Evolutionary conservation across 2,113 vertebrate genomes (phyloP).

Genomic region (Gadus chalcogrammus): DNA sequence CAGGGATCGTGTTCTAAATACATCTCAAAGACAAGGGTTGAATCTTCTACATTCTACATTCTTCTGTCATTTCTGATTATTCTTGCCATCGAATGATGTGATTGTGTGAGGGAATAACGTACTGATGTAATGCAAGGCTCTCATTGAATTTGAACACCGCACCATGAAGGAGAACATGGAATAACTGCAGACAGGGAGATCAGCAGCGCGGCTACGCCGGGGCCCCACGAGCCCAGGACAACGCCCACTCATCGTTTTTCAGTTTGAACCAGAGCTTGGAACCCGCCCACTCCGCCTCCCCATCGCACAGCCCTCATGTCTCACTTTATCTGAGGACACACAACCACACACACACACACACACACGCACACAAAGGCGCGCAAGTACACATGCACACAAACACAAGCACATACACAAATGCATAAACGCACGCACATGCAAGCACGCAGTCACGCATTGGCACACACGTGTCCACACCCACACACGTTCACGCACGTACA

Average conservation of each 20-base stretch:
- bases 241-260: constrained; percentile 40
- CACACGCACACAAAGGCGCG: constrained; percentile 23
- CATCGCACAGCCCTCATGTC: constrained; percentile 23
- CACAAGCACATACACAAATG: neutral
- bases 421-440: constrained; percentile 6
- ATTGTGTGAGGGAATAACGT: no score
- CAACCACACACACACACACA: constrained; percentile 23
- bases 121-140: no score
- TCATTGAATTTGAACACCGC: no score
- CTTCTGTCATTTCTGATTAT: no score
- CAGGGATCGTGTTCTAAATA: no score
- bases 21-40: no score
- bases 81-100: no score
- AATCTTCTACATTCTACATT: no score
- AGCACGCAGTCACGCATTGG: neutral
- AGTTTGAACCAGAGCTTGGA: constrained; percentile 29
- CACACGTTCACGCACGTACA: constrained; percentile 30
- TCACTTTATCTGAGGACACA: constrained; percentile 26
- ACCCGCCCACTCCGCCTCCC: constrained; percentile 52
- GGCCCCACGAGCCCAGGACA: constrained; percentile 15
- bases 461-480: constrained; percentile 21
- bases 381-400: neutral
- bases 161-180: neutral
- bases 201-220: neutral
- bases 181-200: neutral